These are phyloP conservation scores for Lochmaea crataegi DNA, from an alignment of 2,888 invertebrate genomes.

Conservation along the genomic window DNA sequence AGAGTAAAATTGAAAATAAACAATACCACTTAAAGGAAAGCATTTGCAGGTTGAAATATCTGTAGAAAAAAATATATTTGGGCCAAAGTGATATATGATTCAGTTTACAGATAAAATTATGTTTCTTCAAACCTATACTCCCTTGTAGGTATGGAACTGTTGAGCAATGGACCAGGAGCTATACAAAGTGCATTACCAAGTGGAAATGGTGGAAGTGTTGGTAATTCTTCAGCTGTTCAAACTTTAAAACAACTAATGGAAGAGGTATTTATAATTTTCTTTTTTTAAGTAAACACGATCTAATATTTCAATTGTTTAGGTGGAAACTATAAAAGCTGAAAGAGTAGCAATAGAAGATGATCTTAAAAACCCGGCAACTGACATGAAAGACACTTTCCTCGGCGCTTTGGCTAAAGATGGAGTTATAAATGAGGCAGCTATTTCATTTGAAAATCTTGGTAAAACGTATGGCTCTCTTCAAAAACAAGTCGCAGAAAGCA, in stretches of 20 bases:
- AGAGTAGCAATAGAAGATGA: constrained; percentile 91
- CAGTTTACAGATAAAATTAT: too few relatives aligned
- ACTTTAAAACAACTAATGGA: constrained; percentile 83
- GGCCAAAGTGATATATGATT: too few relatives aligned
- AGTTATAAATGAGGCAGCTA: constrained; percentile 79
- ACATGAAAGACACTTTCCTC: constrained; percentile 86
- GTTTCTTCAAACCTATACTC: not conserved
- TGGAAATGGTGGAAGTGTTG: constrained; percentile 67
- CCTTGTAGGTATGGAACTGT: constrained; percentile 79
- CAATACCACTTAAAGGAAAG: too few relatives aligned
- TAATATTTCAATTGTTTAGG: constrained; percentile 63
- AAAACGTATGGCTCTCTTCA: constrained; percentile 81
- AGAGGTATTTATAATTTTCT: constrained; percentile 65
- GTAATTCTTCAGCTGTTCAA: constrained; percentile 72
- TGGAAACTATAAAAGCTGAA: constrained; percentile 88
- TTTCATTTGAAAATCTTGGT: constrained; percentile 79
- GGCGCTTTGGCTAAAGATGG: constrained; percentile 81
- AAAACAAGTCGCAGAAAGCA: constrained; percentile 80
- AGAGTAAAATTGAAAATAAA: too few relatives aligned
- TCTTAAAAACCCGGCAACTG: constrained; percentile 81
- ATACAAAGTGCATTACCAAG: constrained; percentile 77
- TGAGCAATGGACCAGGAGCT: constrained; percentile 80
- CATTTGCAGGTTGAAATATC: too few relatives aligned
- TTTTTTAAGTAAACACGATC: not conserved
- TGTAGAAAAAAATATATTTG: too few relatives aligned